Base-by-base conservation (phyloP, 2,797 vertebrate species). In the Danio kyathit region DNA sequence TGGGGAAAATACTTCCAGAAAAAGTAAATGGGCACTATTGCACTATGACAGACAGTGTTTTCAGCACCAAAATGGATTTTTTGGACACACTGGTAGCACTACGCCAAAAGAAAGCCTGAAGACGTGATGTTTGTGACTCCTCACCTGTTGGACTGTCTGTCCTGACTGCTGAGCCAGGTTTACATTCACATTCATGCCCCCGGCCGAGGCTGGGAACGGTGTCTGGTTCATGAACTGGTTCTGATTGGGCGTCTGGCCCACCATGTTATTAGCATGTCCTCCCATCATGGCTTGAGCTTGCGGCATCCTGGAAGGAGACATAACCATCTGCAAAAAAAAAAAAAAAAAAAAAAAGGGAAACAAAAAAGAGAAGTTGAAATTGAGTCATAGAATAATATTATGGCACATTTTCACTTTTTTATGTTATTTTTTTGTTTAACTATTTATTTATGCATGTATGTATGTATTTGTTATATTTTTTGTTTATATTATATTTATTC, bases 271-370 rank as follows among this genome's bases (percentile, higher is more conserved):
- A 51, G 94, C 86, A 76, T 97, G 97, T 40, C 94, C 89, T 41
- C 93, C 93, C 92, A 98, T 96, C 92, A 98, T 94, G 87, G 92
- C 95, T 65, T 96, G 96, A 0, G 96, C 93, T 90, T 97, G 96
- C 77, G 97, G 95, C 96, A 99, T 96, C 87, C 97, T 94, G 51
- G 97, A 97, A 79, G 97, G 97, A 89, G 97, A 98, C 94, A 97
- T 92, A 54, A 96, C 96, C 96, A 98, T 96, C 97, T 98, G 84
- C 54, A 82, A 74, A 2, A n/a, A 12, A 65, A 77, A 51, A 40
- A 29, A 29, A 29, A 29, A 29, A 29, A n/a, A 41, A 8, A 67
- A 19, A 10, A 41, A 19, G 52, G n/a, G n/a, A n/a, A 29, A 29
- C 29, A 29, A 29, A 29, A n/a, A 41, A 8, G 67, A 19, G 10